These are phyloP conservation scores for Enteromius argenteus DNA, from an alignment of 2,797 vertebrate species.

Conservation along the genomic window DNA sequence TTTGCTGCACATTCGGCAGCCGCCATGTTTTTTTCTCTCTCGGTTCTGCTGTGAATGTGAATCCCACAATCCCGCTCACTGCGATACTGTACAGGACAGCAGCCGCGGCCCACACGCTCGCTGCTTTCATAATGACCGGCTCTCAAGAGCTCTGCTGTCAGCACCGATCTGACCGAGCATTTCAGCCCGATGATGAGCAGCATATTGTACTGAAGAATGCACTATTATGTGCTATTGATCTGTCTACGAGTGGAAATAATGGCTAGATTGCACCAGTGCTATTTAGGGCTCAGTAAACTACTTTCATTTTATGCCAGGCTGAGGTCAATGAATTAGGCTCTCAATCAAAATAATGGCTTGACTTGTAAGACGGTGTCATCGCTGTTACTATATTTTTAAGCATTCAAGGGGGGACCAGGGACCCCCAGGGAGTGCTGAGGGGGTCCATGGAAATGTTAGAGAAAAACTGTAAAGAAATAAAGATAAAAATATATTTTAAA, in stretches of 20 bases:
- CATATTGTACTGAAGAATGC: constrained; percentile 2
- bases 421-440: no score
- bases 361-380: not conserved
- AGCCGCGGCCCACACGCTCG: constrained; percentile 39
- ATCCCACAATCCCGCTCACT: constrained; percentile 68
- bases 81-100: constrained; percentile 56
- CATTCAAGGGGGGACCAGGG: not conserved
- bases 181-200: not conserved
- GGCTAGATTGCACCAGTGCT: constrained; percentile 2
- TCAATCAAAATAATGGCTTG: not conserved
- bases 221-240: not conserved
- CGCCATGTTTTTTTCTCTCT: constrained; percentile 83
- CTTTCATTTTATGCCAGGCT: not conserved
- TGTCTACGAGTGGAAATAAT: not conserved
- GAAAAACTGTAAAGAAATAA: not conserved
- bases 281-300: not conserved
- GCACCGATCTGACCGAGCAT: not conserved
- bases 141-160: constrained; percentile 14
- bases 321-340: not conserved
- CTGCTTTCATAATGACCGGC: constrained; percentile 37
- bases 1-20: constrained; percentile 82
- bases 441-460: not conserved
- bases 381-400: not conserved
- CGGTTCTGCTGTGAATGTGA: constrained; percentile 56
- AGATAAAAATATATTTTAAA: not conserved